These are phyloP conservation scores for Meteorus colon DNA, from an alignment of 2,888 invertebrate genomes.

Conservation along the genomic window DNA sequence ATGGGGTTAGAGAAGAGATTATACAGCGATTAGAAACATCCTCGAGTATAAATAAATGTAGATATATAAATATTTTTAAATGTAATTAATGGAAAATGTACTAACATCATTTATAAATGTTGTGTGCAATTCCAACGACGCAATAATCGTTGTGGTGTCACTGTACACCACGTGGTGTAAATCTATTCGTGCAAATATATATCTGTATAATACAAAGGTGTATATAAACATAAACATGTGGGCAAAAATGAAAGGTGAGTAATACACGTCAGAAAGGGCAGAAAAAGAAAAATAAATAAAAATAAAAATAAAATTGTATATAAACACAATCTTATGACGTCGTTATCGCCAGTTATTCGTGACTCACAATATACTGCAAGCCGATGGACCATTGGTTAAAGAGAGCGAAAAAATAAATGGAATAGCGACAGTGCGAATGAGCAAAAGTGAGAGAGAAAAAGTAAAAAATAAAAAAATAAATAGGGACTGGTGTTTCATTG, in stretches of 20 bases:
- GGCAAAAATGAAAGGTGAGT: constrained; percentile 5
- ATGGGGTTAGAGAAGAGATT: constrained; percentile 4
- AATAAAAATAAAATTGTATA: constrained; percentile 20
- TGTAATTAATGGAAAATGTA: constrained; percentile 11
- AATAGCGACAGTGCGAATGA: neutral
- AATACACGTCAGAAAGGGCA: constrained; percentile 28
- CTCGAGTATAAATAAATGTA: neutral
- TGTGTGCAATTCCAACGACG: constrained; percentile 34
- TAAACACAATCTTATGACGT: constrained; percentile 46
- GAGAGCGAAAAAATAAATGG: constrained; percentile 15
- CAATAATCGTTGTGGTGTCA: neutral
- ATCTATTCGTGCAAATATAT: constrained; percentile 4
- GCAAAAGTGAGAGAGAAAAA: constrained; percentile 28
- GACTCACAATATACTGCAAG: constrained; percentile 54
- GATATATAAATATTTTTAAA: constrained; percentile 27
- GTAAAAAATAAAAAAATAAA: constrained; percentile 37
- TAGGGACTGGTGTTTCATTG: constrained; percentile 58
- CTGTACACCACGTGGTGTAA: constrained; percentile 10
- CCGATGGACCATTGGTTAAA: neutral
- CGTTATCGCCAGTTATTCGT: constrained; percentile 46
- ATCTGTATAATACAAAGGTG: neutral
- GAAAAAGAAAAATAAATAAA: constrained; percentile 30
- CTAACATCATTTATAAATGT: neutral
- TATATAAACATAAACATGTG: neutral
- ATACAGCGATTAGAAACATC: neutral